A percentile compares a stretch with the other conserved stretches of the same genome.
Conservation (phyloP, 2,113 vertebrate species). For the Columba livia region DNA sequence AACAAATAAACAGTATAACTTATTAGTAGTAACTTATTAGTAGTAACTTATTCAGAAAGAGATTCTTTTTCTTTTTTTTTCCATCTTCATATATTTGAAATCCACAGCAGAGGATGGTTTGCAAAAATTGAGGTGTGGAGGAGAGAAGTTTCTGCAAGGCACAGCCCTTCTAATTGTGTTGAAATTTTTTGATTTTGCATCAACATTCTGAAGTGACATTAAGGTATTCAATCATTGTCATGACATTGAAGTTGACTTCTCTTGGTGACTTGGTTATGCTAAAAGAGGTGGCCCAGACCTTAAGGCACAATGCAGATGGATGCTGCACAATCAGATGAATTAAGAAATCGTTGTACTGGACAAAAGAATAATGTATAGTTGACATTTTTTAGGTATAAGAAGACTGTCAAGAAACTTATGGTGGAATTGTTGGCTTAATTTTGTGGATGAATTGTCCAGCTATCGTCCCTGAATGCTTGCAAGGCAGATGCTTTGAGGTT, state of each 20-base stretch:
- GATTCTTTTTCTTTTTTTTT: too few relatives aligned
- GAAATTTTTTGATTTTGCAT: background rate
- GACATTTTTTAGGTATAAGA: background rate
- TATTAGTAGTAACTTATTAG: background rate
- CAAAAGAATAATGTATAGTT: background rate
- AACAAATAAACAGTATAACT: background rate
- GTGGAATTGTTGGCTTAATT: constrained; percentile 41
- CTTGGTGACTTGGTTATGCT: background rate
- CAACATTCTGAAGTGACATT: background rate
- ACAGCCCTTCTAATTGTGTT: background rate
- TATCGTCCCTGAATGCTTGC: background rate
- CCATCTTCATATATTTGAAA: background rate
- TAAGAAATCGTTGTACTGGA: background rate
- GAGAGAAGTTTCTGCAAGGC: background rate
- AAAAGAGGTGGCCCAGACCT: background rate
- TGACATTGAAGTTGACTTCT: background rate
- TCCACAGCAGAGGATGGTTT: background rate
- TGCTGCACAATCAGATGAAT: background rate
- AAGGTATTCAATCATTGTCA: background rate
- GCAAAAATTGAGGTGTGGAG: background rate
- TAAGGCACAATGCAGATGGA: background rate
- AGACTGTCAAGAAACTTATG: background rate
- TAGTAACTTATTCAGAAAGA: background rate
- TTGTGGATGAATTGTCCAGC: constrained; percentile 47
- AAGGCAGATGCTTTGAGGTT: constrained; percentile 40